phyloP scores from a whole-genome alignment of 2,888 invertebrate species.

The Stomorhina lunata region DNA sequence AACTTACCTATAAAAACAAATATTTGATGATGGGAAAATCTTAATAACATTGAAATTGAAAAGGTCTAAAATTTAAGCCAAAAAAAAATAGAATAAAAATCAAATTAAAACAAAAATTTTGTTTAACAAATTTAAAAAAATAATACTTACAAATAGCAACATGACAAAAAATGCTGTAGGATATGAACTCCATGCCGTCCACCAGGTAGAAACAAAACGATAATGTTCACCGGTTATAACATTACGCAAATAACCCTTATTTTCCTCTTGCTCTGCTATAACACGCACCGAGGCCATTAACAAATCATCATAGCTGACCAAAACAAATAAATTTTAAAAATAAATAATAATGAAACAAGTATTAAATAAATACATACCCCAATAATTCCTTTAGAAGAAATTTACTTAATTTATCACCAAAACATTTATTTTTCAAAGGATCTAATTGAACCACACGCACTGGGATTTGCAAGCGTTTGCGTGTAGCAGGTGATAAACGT shows the following conservation, averaged over 20 bases:
- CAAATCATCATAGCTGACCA: conserved; percentile 90
- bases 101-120: conserved; percentile 82
- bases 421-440: conserved; percentile 93
- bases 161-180: conserved; percentile 97
- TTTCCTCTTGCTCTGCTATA: conserved; percentile 96
- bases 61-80: conserved; percentile 87
- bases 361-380: conserved; percentile 81
- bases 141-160: conserved; percentile 97
- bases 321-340: too few species aligned
- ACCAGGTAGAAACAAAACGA: conserved; percentile 98
- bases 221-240: conserved; percentile 99
- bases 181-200: conserved; percentile 97
- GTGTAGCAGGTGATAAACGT: conserved; percentile 91
- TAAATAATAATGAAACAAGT: neutral
- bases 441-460: conserved; percentile 93
- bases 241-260: conserved; percentile 97
- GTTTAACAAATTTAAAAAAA: neutral
- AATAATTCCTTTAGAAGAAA: conserved; percentile 95
- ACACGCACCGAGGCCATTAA: conserved; percentile 98
- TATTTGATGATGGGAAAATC: conserved; percentile 99
- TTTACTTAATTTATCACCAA: conserved; percentile 95
- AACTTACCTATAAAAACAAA: conserved; percentile 97
- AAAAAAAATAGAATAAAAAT: conserved; percentile 80
- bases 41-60: conserved; percentile 97
- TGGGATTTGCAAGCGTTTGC: conserved; percentile 93